These are phyloP conservation scores for Syrista parreyssii DNA, from an alignment of 2,888 invertebrate species.

Conservation along the genomic window DNA sequence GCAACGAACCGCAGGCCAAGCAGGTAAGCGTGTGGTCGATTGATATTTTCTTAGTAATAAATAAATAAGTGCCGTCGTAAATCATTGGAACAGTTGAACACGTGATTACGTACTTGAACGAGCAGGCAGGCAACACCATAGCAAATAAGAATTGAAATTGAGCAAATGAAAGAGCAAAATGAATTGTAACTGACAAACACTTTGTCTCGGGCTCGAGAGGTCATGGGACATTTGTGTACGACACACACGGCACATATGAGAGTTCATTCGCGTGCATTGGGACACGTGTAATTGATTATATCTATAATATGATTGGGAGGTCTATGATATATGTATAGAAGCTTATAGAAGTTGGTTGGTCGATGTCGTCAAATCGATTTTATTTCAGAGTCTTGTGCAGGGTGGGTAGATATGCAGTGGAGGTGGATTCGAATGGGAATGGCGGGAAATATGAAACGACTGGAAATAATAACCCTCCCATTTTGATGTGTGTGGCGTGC, in stretches of 20 bases:
- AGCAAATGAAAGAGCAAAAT: constrained; percentile 51
- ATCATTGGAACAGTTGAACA: constrained; percentile 4
- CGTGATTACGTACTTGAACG: constrained; percentile 10
- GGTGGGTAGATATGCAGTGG: not conserved
- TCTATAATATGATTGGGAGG: not conserved
- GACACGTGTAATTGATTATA: not conserved
- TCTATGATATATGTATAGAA: not conserved
- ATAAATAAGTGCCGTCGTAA: constrained; percentile 20
- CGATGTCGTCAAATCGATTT: not conserved
- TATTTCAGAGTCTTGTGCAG: not conserved
- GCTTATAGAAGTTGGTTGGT: not conserved
- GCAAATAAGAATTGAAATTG: constrained; percentile 50
- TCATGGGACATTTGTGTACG: not conserved
- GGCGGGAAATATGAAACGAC: not conserved
- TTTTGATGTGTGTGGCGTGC: not conserved
- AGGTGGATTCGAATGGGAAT: not conserved
- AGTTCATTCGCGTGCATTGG: not conserved
- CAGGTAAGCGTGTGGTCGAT: constrained; percentile 56
- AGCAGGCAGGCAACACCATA: constrained; percentile 44
- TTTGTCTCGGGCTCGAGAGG: not conserved
- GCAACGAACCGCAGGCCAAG: constrained; percentile 56
- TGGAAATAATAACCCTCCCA: not conserved
- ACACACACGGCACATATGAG: not conserved
- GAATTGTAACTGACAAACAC: not conserved
- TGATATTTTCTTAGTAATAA: constrained; percentile 32